Evolutionary conservation across 2,797 vertebrate species (phyloP), one percentile per base, ranked within the genome.

Genomic region (Diceros bicornis): DNA sequence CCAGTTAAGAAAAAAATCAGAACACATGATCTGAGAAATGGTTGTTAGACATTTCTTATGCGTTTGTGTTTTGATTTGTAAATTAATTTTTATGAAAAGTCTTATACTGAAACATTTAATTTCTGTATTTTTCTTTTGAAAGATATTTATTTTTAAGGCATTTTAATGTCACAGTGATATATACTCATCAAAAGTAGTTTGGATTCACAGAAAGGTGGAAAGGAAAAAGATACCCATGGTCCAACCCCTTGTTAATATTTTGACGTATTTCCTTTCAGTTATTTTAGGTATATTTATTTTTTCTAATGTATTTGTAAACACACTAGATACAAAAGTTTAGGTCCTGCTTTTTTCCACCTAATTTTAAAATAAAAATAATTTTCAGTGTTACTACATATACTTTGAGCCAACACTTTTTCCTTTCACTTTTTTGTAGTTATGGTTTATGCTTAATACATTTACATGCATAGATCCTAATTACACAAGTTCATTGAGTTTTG

Each of bases 91-190:
- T 82, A 86, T 66, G 2, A 77, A 89, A 93, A 41, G 2, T 52
- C 29, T 79, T 82, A 52, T 6, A 75, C 0, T 37, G 32, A 89
- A 52, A 71, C 7, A 82, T 66, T 52, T 89, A 75, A 93, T 52
- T 83, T 90, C 25, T 97, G 0, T 57, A 75, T 59, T 92, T 87
- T 92, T 85, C 84, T 47, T 86, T 93, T 66, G 32, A 86, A 82
- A 62, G 25, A 71, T 52, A 64, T 55, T 55, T 91, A 89, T 59
- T 84, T 84, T 68, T n/a, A 71, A 75, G 32, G 23, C 6, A 52
- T 68, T 68, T 78, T 78, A 88, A 61, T 66, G 17, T 79, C 8
- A 84, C 17, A 52, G 16, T 61, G 91, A 47, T 79, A 52, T 66
- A 55, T 72, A 25, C 10, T 72, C n/a, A 59, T 74, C 34, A 61